Evolutionary conservation across 2,888 invertebrate genomes (phyloP).

Genomic region (Acleris sparsana): DNA sequence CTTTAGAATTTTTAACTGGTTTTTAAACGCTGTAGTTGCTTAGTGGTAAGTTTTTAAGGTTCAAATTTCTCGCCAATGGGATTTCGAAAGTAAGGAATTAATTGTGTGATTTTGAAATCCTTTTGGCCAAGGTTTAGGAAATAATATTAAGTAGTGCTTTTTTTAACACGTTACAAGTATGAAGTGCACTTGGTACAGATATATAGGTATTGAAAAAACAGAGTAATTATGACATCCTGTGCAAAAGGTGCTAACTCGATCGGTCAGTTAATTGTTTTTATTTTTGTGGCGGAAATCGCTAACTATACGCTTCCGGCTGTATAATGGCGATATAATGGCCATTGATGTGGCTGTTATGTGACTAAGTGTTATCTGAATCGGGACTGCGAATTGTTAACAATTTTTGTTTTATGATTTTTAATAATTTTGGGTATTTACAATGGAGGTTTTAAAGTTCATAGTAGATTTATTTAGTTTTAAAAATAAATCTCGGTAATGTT

Average conservation of each 20-base stretch:
- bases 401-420: background rate
- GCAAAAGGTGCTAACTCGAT: conserved; percentile 38
- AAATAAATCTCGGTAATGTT: too few relatives aligned
- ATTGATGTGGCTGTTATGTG: conserved; percentile 26
- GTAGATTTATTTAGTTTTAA: too few relatives aligned
- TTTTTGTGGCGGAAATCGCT: conserved; percentile 39
- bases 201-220: background rate
- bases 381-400: background rate
- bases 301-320: conserved; percentile 35
- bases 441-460: background rate
- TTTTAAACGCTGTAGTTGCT: too few relatives aligned
- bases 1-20: too few relatives aligned
- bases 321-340: conserved; percentile 25
- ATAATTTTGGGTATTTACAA: background rate
- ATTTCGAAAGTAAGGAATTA: too few relatives aligned
- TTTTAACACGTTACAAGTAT: background rate
- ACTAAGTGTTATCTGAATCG: conserved; percentile 26
- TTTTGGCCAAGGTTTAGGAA: too few relatives aligned
- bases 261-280: conserved; percentile 38
- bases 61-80: too few relatives aligned
- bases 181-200: background rate
- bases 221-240: conserved; percentile 26
- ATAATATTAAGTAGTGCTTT: too few relatives aligned
- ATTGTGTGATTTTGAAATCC: too few relatives aligned
- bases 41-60: too few relatives aligned